These are phyloP conservation scores for Leptothorax acervorum DNA, from an alignment of 2,888 invertebrate species.

Conservation along the genomic window DNA sequence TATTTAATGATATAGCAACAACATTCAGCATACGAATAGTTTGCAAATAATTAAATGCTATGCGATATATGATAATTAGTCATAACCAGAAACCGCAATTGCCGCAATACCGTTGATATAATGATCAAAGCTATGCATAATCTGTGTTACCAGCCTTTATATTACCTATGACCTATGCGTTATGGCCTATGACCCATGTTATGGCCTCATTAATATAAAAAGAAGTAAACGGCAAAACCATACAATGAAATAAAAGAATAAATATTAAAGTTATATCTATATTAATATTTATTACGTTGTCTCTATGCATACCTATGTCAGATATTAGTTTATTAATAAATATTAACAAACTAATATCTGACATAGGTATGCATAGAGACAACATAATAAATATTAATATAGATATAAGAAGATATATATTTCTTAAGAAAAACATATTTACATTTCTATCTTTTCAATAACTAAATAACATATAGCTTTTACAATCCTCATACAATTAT, in stretches of 20 bases:
- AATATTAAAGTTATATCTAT: neutral
- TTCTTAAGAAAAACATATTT: neutral
- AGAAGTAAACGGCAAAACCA: neutral
- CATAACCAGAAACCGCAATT: conserved; percentile 13
- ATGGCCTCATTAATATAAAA: neutral
- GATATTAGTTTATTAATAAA: neutral
- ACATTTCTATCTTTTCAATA: neutral
- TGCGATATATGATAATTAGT: neutral
- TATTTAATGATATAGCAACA: neutral
- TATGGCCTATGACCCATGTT: neutral
- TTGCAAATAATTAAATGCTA: conserved; percentile 9
- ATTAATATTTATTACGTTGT: too few relatives aligned
- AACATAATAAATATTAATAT: conserved; percentile 6
- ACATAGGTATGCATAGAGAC: neutral
- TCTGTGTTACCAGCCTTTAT: neutral
- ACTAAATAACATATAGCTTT: neutral
- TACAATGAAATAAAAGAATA: neutral
- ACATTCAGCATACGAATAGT: neutral
- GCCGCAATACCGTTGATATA: conserved; percentile 11
- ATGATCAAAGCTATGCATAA: conserved; percentile 3
- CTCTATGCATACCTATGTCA: too few relatives aligned
- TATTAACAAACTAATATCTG: neutral
- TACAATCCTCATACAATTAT: neutral
- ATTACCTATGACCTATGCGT: neutral
- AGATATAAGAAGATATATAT: neutral